Evolutionary conservation across 2,888 invertebrate genomes (phyloP).

Genomic region (Cactoblastis cactorum): DNA sequence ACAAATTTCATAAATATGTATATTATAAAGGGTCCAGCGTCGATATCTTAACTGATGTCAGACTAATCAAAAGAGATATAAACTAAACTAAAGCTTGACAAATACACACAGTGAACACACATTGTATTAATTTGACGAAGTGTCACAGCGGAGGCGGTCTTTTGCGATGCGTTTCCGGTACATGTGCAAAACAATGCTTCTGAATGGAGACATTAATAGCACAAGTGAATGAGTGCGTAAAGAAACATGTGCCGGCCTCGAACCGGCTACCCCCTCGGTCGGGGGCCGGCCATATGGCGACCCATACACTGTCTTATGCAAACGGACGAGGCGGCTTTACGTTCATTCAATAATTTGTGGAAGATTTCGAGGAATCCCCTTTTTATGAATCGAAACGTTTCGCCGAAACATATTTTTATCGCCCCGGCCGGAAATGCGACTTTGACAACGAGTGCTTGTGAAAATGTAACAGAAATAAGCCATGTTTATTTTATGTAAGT

Average conservation of each 20-base stretch:
- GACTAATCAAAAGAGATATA: too few species aligned
- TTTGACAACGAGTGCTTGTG: slow-evolving; percentile 17
- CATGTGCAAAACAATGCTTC: slow-evolving; percentile 73
- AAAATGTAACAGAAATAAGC: background rate
- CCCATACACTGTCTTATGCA: slow-evolving; percentile 66
- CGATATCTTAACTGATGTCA: too few species aligned
- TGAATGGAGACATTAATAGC: slow-evolving; percentile 75
- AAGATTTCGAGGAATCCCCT: slow-evolving; percentile 59
- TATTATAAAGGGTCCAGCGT: too few species aligned
- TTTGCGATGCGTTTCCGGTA: slow-evolving; percentile 60
- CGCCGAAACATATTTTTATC: slow-evolving; percentile 32
- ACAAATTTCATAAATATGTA: too few species aligned
- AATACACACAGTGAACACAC: too few species aligned
- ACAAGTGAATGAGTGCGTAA: slow-evolving; percentile 71
- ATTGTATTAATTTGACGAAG: slow-evolving; percentile 54
- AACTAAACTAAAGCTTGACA: too few species aligned
- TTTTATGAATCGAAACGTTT: slow-evolving; percentile 43
- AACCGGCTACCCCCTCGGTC: slow-evolving; percentile 49
- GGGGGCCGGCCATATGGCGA: slow-evolving; percentile 51
- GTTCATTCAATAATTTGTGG: slow-evolving; percentile 60
- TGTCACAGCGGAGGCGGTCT: slow-evolving; percentile 36
- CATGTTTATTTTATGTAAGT: background rate
- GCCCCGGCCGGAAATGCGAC: slow-evolving; percentile 24
- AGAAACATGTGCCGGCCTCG: slow-evolving; percentile 58
- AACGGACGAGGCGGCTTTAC: slow-evolving; percentile 54